Conservation (phyloP, 1,140 invertebrate species). For the Neocloeon triangulifer region DNA sequence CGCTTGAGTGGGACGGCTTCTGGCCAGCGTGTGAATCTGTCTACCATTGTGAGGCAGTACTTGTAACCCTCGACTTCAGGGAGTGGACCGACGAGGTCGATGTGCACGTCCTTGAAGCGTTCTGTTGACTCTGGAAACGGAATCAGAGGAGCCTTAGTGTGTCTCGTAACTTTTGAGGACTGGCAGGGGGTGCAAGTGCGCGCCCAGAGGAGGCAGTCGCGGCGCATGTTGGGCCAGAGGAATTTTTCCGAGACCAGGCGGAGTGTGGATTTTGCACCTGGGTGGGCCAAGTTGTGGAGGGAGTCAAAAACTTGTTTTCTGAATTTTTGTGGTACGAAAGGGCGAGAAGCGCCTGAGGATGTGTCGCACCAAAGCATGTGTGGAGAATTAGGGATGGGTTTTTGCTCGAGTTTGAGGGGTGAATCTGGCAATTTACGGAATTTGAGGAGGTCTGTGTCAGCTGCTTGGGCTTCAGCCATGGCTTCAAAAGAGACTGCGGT, state of each 20-base stretch:
- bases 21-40: constrained; percentile 15
- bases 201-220: constrained; percentile 11
- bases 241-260: constrained; percentile 16
- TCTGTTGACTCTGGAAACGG: constrained; percentile 9
- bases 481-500: not conserved
- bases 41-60: constrained; percentile 14
- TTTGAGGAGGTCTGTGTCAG: too few species aligned
- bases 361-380: constrained; percentile 5
- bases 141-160: constrained; percentile 9
- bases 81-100: constrained; percentile 16
- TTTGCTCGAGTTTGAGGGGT: too few species aligned
- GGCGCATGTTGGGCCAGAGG: constrained; percentile 18
- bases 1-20: constrained; percentile 12
- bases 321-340: constrained; percentile 11
- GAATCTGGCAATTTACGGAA: too few species aligned
- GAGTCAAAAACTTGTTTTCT: constrained; percentile 10
- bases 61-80: constrained; percentile 7
- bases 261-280: constrained; percentile 9
- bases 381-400: constrained; percentile 1
- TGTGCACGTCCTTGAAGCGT: constrained; percentile 12
- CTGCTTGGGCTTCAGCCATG: constrained; percentile 4
- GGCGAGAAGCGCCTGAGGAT: too few species aligned
- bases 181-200: constrained; percentile 12
- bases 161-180: constrained; percentile 11
- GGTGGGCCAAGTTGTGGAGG: constrained; percentile 12